Evolutionary conservation across 2,797 vertebrate genomes (phyloP).

Genomic region (Chrysolophus pictus): DNA sequence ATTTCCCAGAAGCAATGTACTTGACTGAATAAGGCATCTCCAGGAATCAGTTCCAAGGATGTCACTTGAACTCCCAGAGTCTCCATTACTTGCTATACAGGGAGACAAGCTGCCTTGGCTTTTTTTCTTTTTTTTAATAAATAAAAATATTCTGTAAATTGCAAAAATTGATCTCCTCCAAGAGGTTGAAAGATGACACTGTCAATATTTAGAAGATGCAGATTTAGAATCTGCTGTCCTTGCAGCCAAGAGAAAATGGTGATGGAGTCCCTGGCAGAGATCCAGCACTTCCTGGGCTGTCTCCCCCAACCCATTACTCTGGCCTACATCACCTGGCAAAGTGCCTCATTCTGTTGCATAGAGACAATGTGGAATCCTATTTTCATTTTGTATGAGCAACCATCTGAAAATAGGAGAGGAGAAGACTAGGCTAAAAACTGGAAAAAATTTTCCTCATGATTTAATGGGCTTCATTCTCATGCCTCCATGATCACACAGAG

Average conservation of each 20-base stretch:
- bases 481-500: not conserved
- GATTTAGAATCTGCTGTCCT: not conserved
- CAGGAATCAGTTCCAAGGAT: not conserved
- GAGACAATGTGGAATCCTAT: not conserved
- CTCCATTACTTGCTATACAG: not conserved
- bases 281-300: not conserved
- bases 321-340: conserved; percentile 10
- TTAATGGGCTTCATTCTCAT: conserved; percentile 21
- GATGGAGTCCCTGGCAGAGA: conserved; percentile 31
- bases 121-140: not conserved
- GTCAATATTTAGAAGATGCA: conserved; percentile 40
- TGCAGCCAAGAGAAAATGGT: not conserved
- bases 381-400: not conserved
- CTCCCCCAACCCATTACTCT: not conserved
- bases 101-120: not conserved
- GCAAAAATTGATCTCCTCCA: not conserved
- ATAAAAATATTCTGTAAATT: not conserved
- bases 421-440: not conserved
- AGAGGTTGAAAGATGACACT: not conserved
- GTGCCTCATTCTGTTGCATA: not conserved
- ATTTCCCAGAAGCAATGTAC: conserved; percentile 81
- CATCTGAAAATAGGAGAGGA: not conserved
- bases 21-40: conserved; percentile 68
- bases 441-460: not conserved
- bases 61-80: not conserved